A percentile compares a stretch with the other conserved stretches of the same genome.
Evolutionary conservation across 1,140 invertebrate genomes (phyloP).

Genomic region (Ceratina australensis): DNA sequence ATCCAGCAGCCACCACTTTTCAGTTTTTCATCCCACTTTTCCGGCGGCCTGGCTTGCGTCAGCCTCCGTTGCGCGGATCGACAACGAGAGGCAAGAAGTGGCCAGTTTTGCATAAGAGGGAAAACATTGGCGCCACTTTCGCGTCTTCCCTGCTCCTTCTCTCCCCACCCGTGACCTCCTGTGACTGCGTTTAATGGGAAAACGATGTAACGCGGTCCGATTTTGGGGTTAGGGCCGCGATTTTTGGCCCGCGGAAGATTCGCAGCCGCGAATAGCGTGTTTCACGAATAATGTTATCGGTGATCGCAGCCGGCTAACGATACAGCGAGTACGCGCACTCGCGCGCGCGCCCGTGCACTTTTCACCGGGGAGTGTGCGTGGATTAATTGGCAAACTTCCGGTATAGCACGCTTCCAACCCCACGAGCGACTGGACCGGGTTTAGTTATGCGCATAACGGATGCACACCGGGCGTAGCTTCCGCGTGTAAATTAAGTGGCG

Average conservation of each 20-base stretch:
- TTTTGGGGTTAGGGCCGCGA: neutral
- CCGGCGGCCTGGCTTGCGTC: conserved; percentile 16
- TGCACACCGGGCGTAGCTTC: conserved; percentile 49
- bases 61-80: conserved; percentile 25
- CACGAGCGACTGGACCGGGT: conserved; percentile 40
- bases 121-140: conserved; percentile 42
- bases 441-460: conserved; percentile 60
- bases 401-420: conserved; percentile 46
- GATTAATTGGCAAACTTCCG: conserved; percentile 64
- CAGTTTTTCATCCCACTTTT: conserved; percentile 55
- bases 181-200: conserved; percentile 56
- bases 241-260: neutral
- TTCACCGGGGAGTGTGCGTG: conserved; percentile 25
- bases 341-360: conserved; percentile 32
- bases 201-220: conserved; percentile 49
- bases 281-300: conserved; percentile 53
- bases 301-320: conserved; percentile 45
- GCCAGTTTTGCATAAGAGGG: conserved; percentile 59
- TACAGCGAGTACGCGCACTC: conserved; percentile 11
- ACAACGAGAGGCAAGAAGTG: conserved; percentile 47
- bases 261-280: neutral
- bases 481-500: conserved; percentile 59
- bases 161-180: neutral
- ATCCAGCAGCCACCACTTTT: conserved; percentile 61
- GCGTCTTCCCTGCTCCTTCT: neutral